These are phyloP conservation scores for Leptinotarsa tumamoca DNA, from an alignment of 2,888 invertebrate genomes.

Conservation along the genomic window DNA sequence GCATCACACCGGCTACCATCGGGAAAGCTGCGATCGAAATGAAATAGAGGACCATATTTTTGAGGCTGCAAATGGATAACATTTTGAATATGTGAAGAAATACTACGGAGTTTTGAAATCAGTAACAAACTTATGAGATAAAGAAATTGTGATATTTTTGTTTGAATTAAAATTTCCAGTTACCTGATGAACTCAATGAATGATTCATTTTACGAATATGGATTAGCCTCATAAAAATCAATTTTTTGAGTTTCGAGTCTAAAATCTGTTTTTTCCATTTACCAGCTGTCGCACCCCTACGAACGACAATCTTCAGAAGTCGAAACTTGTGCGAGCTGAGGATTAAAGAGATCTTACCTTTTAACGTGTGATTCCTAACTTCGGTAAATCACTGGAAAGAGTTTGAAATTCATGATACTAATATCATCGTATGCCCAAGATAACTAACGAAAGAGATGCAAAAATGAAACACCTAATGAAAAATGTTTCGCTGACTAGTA, in stretches of 20 bases:
- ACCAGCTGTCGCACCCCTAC: no score
- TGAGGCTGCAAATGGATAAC: neutral
- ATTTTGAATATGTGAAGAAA: neutral
- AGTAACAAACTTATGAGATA: neutral
- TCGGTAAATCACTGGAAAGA: neutral
- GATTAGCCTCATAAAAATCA: neutral
- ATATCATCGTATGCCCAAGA: neutral
- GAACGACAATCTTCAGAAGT: no score
- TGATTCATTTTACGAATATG: neutral
- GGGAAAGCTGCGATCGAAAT: neutral
- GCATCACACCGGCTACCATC: neutral
- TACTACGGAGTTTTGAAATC: neutral
- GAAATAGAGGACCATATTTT: neutral
- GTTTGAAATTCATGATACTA: neutral
- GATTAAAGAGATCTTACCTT: no score
- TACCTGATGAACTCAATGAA: neutral
- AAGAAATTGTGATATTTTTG: neutral
- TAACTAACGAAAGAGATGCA: neutral
- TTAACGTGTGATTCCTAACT: no score
- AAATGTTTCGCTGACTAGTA: neutral
- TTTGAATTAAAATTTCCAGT: neutral
- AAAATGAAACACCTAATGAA: neutral
- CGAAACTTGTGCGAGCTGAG: no score
- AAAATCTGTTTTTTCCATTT: neutral
- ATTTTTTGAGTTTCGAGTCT: neutral